phyloP scores from a whole-genome alignment of 2,888 invertebrate genomes.

The Lydus trimaculatus region DNA sequence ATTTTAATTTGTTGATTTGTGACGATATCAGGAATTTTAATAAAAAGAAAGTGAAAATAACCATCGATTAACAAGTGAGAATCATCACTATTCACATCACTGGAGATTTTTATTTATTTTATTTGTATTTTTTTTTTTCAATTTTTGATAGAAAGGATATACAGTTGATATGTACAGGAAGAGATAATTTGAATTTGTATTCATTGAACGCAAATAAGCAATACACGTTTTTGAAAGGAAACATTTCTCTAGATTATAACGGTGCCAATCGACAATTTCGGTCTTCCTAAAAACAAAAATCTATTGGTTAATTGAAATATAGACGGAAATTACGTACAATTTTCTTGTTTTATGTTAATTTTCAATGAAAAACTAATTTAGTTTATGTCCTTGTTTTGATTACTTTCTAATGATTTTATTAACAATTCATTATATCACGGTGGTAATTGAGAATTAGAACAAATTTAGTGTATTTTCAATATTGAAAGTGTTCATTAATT shows the following conservation, averaged over 20 bases:
- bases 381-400: constrained; percentile 4
- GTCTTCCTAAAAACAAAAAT: neutral
- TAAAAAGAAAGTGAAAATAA: constrained; percentile 1
- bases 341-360: neutral
- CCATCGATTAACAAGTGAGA: neutral
- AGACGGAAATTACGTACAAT: neutral
- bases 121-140: neutral
- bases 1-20: neutral
- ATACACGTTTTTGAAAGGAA: constrained; percentile 6
- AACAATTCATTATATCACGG: neutral
- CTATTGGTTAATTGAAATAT: neutral
- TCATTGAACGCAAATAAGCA: neutral
- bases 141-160: neutral
- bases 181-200: constrained; percentile 3
- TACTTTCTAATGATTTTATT: constrained; percentile 2
- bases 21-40: neutral
- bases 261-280: constrained; percentile 4
- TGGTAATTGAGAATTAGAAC: neutral
- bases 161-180: neutral
- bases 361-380: neutral
- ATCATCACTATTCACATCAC: neutral
- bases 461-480: neutral
- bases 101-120: neutral
- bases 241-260: constrained; percentile 6
- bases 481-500: neutral